These are phyloP conservation scores for Gorsachius magnificus DNA, from an alignment of 2,797 vertebrate species.

Conservation along the genomic window DNA sequence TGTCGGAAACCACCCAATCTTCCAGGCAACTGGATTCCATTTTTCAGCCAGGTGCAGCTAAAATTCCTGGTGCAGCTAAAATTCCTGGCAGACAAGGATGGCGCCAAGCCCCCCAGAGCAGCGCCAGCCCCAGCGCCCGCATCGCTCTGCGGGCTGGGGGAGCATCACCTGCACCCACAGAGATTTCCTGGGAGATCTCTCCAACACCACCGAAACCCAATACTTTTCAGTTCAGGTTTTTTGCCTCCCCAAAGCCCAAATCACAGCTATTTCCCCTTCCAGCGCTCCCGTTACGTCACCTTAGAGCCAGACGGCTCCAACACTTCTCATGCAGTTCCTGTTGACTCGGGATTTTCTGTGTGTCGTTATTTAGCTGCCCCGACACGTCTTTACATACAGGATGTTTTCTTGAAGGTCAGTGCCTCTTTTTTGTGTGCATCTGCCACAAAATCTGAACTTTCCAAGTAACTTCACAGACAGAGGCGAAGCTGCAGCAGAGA, in stretches of 20 bases:
- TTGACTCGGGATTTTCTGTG: background rate
- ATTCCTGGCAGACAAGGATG: background rate
- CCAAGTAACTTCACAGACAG: background rate
- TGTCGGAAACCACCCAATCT: background rate
- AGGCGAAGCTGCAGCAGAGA: background rate
- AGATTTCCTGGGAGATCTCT: background rate
- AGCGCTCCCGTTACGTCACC: background rate
- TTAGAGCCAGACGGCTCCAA: background rate
- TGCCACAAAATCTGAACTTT: background rate
- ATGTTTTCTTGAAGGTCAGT: background rate
- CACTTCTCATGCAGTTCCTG: background rate
- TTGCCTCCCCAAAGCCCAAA: background rate
- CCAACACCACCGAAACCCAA: background rate
- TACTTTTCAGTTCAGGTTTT: background rate
- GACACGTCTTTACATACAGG: background rate
- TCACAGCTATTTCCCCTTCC: background rate
- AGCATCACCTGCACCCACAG: background rate
- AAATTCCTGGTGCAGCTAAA: background rate
- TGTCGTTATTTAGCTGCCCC: background rate
- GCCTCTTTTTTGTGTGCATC: background rate
- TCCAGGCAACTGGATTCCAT: background rate
- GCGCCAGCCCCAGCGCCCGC: background rate
- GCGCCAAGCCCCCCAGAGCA: background rate
- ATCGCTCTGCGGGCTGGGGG: fast-evolving
- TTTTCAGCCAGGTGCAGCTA: background rate